phyloP scores from a whole-genome alignment of 2,797 vertebrate genomes.

The Coranthus polyacanthus region DNA sequence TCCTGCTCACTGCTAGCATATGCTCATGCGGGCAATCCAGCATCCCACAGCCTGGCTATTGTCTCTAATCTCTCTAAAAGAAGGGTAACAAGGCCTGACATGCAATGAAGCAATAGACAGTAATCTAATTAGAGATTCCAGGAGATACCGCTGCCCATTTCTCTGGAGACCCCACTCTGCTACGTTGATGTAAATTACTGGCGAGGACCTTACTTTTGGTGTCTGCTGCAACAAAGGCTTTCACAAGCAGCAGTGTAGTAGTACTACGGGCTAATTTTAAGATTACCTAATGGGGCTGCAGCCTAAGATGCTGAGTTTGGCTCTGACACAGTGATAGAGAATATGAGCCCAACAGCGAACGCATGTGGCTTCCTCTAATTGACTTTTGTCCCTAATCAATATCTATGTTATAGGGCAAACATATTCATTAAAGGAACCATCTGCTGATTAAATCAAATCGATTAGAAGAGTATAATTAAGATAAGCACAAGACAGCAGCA shows the following conservation, averaged over 20 bases:
- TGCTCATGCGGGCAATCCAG: slow-evolving; percentile 54
- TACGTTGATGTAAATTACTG: slow-evolving; percentile 83
- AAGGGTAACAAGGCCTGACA: slow-evolving; percentile 87
- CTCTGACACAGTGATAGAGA: slow-evolving; percentile 55
- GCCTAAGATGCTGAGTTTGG: slow-evolving; percentile 45
- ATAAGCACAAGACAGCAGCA: slow-evolving; percentile 72
- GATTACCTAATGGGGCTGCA: slow-evolving; percentile 56
- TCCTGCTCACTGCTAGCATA: slow-evolving; percentile 49
- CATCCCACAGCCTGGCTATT: slow-evolving; percentile 75
- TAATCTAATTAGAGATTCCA: slow-evolving; percentile 89
- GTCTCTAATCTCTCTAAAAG: slow-evolving; percentile 85
- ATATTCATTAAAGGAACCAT: slow-evolving; percentile 87
- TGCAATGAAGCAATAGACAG: slow-evolving; percentile 85
- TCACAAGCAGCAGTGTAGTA: slow-evolving; percentile 28
- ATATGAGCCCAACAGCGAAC: slow-evolving; percentile 61
- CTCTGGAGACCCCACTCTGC: slow-evolving; percentile 79
- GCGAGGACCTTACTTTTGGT: slow-evolving; percentile 82
- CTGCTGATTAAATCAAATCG: slow-evolving; percentile 86
- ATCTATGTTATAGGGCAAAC: slow-evolving; percentile 81
- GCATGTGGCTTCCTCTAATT: slow-evolving; percentile 79
- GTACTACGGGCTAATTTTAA: slow-evolving; percentile 59
- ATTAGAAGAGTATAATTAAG: slow-evolving; percentile 85
- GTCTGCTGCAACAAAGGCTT: slow-evolving; percentile 77
- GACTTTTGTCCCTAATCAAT: slow-evolving; percentile 83
- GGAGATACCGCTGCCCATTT: slow-evolving; percentile 79